Conservation (phyloP, 2,888 invertebrate genomes). For the Coleophora deauratella region DNA sequence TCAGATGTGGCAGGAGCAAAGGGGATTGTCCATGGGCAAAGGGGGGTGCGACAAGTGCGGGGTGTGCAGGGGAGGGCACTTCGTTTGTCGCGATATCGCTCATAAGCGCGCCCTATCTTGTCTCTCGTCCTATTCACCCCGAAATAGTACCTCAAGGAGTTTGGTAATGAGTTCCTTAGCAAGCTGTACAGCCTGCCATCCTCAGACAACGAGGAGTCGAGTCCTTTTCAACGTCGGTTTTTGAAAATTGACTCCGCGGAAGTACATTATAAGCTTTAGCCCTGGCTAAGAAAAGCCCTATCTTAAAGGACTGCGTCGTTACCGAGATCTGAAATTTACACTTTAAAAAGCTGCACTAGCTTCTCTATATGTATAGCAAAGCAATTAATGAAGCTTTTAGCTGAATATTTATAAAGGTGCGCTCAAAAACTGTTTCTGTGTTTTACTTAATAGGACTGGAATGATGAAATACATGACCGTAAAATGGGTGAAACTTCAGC, state of each 20-base stretch:
- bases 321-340: too few species aligned
- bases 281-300: background rate
- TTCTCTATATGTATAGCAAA: background rate
- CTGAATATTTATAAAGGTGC: background rate
- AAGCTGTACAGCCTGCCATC: conserved; percentile 42
- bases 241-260: conserved; percentile 41
- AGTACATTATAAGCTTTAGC: conserved; percentile 4
- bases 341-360: too few species aligned
- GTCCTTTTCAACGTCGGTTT: conserved; percentile 48
- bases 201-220: too few species aligned
- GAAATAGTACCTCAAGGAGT: conserved; percentile 70
- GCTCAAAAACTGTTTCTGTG: too few species aligned
- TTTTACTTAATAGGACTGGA: too few species aligned
- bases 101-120: conserved; percentile 62
- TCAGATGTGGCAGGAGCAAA: too few species aligned
- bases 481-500: too few species aligned
- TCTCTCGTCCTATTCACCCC: conserved; percentile 55
- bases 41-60: background rate
- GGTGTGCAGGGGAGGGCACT: conserved; percentile 30
- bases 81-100: conserved; percentile 68
- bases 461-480: too few species aligned
- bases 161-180: conserved; percentile 66
- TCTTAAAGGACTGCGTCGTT: too few species aligned
- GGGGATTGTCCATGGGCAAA: too few species aligned
- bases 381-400: background rate